These are phyloP conservation scores for Planiliza haematocheilus DNA, from an alignment of 2,113 vertebrate species.

Conservation along the genomic window DNA sequence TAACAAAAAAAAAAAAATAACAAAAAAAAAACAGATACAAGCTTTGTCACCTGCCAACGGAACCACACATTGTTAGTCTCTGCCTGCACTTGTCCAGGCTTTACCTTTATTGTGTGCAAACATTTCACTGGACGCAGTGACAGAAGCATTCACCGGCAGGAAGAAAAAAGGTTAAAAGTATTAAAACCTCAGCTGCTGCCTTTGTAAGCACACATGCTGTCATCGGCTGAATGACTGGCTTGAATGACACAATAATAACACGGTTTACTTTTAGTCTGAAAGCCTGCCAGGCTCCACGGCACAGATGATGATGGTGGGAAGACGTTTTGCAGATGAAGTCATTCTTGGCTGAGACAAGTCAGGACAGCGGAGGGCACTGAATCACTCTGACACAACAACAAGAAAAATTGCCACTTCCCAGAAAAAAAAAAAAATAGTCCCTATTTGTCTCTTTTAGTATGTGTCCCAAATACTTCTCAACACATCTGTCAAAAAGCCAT, in stretches of 20 bases:
- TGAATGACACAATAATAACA: slow-evolving; percentile 69
- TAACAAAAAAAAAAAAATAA: slow-evolving; percentile 35
- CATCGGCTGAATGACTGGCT: slow-evolving; percentile 38
- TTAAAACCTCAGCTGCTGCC: slow-evolving; percentile 36
- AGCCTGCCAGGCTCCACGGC: neutral
- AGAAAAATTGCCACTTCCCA: slow-evolving; percentile 37
- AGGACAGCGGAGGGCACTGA: slow-evolving; percentile 10
- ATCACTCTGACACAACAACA: slow-evolving; percentile 33
- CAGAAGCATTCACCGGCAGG: slow-evolving; percentile 15
- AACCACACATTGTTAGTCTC: neutral
- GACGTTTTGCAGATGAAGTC: slow-evolving; percentile 65
- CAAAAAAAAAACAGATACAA: too few relatives aligned
- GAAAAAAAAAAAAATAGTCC: neutral
- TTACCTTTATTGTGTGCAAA: slow-evolving; percentile 15
- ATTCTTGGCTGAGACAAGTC: slow-evolving; percentile 59
- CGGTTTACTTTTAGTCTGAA: slow-evolving; percentile 33
- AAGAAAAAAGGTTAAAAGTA: slow-evolving; percentile 18
- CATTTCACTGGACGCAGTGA: slow-evolving; percentile 5
- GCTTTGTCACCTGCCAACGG: slow-evolving; percentile 29
- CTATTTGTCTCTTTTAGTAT: too few relatives aligned
- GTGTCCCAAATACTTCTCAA: too few relatives aligned
- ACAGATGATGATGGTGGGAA: slow-evolving; percentile 45
- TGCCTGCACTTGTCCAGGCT: slow-evolving; percentile 42
- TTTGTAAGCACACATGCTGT: slow-evolving; percentile 44
- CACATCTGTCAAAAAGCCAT: too few relatives aligned